Conservation (phyloP, 1,140 invertebrate species). For the Coelopa frigida region DNA sequence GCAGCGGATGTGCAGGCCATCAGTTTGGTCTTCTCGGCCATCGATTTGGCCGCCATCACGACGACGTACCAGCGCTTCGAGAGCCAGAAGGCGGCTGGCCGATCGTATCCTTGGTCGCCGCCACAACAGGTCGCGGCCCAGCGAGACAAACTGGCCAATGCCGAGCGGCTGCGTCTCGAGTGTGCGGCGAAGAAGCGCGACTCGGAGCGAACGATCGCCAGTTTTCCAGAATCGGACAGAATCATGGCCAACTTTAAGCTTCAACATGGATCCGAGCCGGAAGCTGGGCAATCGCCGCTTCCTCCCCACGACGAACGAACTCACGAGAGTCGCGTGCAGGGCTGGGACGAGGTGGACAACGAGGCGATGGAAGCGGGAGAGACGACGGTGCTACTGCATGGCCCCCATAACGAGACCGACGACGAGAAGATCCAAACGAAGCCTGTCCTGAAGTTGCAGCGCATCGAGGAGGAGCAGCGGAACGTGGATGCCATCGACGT, state of each 20-base stretch:
- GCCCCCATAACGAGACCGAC: constrained; percentile 27
- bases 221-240: constrained; percentile 37
- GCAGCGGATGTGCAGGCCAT: constrained; percentile 57
- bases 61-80: constrained; percentile 67
- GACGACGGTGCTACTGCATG: constrained; percentile 25
- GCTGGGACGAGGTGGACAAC: constrained; percentile 33
- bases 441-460: constrained; percentile 13
- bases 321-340: constrained; percentile 21
- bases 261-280: background rate
- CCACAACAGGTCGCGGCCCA: constrained; percentile 21
- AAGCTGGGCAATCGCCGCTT: background rate
- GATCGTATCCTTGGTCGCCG: constrained; percentile 62
- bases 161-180: constrained; percentile 26
- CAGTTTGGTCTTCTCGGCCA: constrained; percentile 56
- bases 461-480: constrained; percentile 13
- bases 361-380: constrained; percentile 22
- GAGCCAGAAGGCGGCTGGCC: constrained; percentile 63
- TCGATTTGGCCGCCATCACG: constrained; percentile 59
- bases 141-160: constrained; percentile 22
- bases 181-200: constrained; percentile 22
- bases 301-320: constrained; percentile 3
- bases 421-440: constrained; percentile 30
- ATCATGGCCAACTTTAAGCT: constrained; percentile 34
- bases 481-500: constrained; percentile 26
- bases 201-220: constrained; percentile 31